Percentiles rank a stretch among this genome's conserved stretches.
Evolutionary conservation across 1,140 invertebrate species (phyloP).

Genomic region (Danaus plexippus): DNA sequence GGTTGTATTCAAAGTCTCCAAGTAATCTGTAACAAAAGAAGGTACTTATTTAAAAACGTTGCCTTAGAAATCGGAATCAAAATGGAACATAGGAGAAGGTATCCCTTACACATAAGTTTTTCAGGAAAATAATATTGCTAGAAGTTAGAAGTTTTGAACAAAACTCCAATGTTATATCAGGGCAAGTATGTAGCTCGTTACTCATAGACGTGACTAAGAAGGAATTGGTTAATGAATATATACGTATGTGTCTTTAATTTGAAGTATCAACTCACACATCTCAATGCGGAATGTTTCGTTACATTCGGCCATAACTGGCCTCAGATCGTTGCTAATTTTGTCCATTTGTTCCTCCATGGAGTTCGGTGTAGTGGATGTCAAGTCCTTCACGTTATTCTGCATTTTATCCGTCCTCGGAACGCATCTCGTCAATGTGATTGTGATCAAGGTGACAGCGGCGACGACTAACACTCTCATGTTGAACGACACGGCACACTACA

Average conservation of each 20-base stretch:
- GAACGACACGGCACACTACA: too few relatives aligned
- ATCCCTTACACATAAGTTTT: too few relatives aligned
- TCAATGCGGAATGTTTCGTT: constrained; percentile 53
- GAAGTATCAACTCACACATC: constrained; percentile 36
- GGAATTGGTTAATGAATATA: too few relatives aligned
- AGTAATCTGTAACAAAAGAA: constrained; percentile 44
- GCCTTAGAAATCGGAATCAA: too few relatives aligned
- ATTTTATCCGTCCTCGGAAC: constrained; percentile 13
- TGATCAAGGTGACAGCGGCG: constrained; percentile 17
- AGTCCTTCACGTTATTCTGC: constrained; percentile 3
- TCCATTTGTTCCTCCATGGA: constrained; percentile 18
- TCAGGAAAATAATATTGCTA: too few relatives aligned
- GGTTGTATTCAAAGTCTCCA: constrained; percentile 47
- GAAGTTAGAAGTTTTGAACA: too few relatives aligned
- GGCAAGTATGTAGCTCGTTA: not conserved
- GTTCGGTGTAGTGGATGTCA: not conserved
- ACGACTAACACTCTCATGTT: constrained; percentile 26
- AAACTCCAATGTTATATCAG: too few relatives aligned
- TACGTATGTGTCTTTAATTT: not conserved
- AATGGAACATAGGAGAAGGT: too few relatives aligned
- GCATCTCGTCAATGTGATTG: constrained; percentile 21
- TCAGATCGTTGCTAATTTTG: constrained; percentile 27
- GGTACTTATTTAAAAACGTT: not conserved
- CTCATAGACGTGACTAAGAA: constrained; percentile 1
- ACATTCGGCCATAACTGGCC: constrained; percentile 39